Percentiles rank a stretch among this genome's conserved stretches.
These are phyloP conservation scores for Mellilla xanthometata DNA, from an alignment of 2,888 invertebrate species.

Conservation along the genomic window DNA sequence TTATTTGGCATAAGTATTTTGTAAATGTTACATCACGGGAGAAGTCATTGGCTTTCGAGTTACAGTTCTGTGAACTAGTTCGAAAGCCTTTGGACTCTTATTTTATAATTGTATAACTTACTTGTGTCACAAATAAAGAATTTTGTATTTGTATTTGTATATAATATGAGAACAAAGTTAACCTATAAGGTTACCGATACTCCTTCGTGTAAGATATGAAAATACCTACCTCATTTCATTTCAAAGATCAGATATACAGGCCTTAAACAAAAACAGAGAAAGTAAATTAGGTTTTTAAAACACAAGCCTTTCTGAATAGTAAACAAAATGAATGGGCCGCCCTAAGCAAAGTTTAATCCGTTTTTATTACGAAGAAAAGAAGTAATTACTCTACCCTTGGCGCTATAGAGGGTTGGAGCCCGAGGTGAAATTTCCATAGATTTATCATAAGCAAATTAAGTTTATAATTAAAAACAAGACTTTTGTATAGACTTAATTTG, in stretches of 20 bases:
- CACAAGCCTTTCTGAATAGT: constrained; percentile 75
- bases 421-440: constrained; percentile 82
- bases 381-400: constrained; percentile 82
- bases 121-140: too few species aligned
- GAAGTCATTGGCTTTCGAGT: too few species aligned
- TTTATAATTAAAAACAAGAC: constrained; percentile 83
- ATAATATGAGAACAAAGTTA: too few species aligned
- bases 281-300: constrained; percentile 75
- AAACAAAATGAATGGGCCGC: constrained; percentile 80
- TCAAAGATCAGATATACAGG: constrained; percentile 60
- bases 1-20: too few species aligned
- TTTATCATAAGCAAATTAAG: constrained; percentile 83
- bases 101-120: too few species aligned
- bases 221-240: constrained; percentile 59
- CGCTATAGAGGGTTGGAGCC: constrained; percentile 74
- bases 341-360: constrained; percentile 83
- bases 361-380: constrained; percentile 83
- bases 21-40: too few species aligned
- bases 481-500: constrained; percentile 80
- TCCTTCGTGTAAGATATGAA: constrained; percentile 22
- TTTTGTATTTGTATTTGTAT: too few species aligned
- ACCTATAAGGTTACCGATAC: too few species aligned
- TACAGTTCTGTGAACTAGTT: too few species aligned
- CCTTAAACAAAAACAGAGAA: constrained; percentile 57
- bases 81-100: too few species aligned